Evolutionary conservation across 1,140 invertebrate species (phyloP), one percentile per base, ranked within the genome.

Genomic region (Diorhabda carinulata): DNA sequence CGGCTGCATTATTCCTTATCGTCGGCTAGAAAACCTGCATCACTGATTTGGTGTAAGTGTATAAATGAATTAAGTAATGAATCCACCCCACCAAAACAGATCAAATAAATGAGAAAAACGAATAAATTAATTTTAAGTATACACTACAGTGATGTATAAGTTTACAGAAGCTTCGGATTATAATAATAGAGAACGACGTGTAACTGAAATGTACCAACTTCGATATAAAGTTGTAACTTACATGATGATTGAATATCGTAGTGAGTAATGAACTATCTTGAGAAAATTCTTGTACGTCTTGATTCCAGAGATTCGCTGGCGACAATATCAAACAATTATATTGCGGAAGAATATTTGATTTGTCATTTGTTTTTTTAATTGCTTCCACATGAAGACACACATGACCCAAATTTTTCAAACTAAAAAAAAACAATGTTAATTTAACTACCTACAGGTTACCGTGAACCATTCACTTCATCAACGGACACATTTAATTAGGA

Each of bases 281-380:
- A 52, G 89, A 86, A 78, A 93, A 95, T 43, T 88, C 83, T 74
- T 91, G 87, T 4, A 89, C 82, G 81, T 94, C 93, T 78, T 92
- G 89, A 69, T 91, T 88, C 96, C 96, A 98, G 43, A 98, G 84
- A 82, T 96, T 97, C 1, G 94, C 94, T 1, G 97, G 96, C 3
- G 96, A 98, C 0, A 98, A 80, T n/a, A 96, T 82, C 0, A 98
- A 84, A 80, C 97, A 98, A 79, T 89, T 92, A 79, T 95, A 97
- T 79, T 97, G 91, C 0, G 96, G 96, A 43, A 97, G 83, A 68
- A 92, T 83, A 6, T 85, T 81, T 47, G 81, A 80, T 76, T 83
- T 87, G 76, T 77, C 80, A 78, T 71, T 86, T 82, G 74, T 82
- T 67, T 87, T 86, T 74, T 91, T 90, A 2, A 93, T 86, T 68